phyloP scores from a whole-genome alignment of 2,888 invertebrate genomes.

The Apantesis nais region DNA sequence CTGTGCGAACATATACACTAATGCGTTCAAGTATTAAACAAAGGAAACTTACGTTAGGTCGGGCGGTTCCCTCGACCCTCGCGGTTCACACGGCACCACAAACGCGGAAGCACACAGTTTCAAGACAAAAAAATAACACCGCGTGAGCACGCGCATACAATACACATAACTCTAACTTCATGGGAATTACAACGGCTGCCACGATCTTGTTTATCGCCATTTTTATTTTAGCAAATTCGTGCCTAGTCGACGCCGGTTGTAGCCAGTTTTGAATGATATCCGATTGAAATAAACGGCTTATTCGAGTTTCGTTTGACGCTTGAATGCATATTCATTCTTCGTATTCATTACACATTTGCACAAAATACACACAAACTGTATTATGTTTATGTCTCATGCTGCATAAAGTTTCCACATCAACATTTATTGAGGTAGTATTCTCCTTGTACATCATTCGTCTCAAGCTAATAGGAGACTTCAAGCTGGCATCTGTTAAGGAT shows the following conservation, averaged over 20 bases:
- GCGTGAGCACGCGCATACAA: constrained; percentile 65
- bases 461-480: not conserved
- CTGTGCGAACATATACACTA: constrained; percentile 55
- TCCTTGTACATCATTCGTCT: constrained; percentile 12
- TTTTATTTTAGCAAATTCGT: constrained; percentile 44
- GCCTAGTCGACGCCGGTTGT: constrained; percentile 31
- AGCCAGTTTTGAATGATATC: constrained; percentile 38
- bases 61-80: constrained; percentile 73
- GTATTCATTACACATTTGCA: constrained; percentile 31
- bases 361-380: not conserved
- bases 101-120: constrained; percentile 74
- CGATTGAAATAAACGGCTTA: constrained; percentile 37
- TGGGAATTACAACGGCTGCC: constrained; percentile 54
- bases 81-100: constrained; percentile 75
- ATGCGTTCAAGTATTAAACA: constrained; percentile 72
- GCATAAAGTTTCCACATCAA: not conserved
- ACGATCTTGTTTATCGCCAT: constrained; percentile 35
- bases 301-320: constrained; percentile 28
- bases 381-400: not conserved
- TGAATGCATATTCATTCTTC: constrained; percentile 30
- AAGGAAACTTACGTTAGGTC: constrained; percentile 73
- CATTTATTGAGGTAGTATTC: not conserved
- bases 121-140: constrained; percentile 67
- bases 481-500: constrained; percentile 21
- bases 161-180: constrained; percentile 58